Base-by-base conservation (phyloP, 2,113 vertebrate genomes). In the Chlamydotis undulata region DNA sequence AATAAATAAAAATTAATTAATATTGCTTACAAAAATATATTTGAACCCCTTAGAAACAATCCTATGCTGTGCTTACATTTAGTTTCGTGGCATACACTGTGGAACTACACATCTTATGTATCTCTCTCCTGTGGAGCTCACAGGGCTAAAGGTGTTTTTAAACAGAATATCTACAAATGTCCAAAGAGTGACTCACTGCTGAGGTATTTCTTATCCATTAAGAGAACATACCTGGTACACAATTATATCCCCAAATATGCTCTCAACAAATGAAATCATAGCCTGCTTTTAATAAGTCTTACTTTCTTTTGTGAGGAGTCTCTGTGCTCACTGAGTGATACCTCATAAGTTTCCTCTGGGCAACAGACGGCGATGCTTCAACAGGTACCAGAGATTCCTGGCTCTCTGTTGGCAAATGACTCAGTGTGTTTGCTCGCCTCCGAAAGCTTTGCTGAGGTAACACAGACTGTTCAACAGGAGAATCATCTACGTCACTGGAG, bases 321-420 rank as follows among this genome's bases (percentile, higher is more conserved):
- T 99, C 99, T 57, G 99, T 99, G 98, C 99, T 99, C 98, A 99
- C 98, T 8, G 99, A 99, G 98, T 99, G 99, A 97, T 99, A 99
- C 95, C 99, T 99, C 97, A 98, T 98, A 61, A 99, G 99, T 93
- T 99, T 99, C 93, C 98, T 98, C 68, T 99, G 99, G 23, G 97
- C 95, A 93, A 98, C 88, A n/a, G 98, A 96, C 0, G 98, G 97
- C 0, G 97, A 98, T 18, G 97, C 97, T 97, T 98, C 98, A 1
- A 60, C 87, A 31, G 77, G 94, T 80, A 84, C 97, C 50, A 82
- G 92, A 88, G 71, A 93, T 7, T 52, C 97, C 79, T 69, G 98
- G 56, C 96, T 96, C 21, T 98, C 97, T 3, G 97, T 95, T 0
- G 99, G 98, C 59, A 99, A 92, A 75, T 99, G 99, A 89, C 98